These are phyloP conservation scores for Drosophila pandora DNA, from an alignment of 1,140 invertebrate species.

Conservation along the genomic window DNA sequence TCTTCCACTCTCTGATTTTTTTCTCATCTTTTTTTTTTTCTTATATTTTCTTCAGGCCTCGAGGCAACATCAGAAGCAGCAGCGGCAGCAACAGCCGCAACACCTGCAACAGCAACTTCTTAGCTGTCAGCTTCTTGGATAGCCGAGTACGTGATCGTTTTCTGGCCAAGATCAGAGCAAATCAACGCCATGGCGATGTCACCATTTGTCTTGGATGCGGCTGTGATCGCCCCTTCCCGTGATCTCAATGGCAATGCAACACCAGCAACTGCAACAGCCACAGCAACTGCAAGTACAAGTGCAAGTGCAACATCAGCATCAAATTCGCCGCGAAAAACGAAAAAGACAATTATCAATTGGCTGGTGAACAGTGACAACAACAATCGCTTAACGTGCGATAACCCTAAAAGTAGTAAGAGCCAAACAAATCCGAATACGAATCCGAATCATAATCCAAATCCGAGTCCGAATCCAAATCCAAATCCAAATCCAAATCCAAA, in stretches of 20 bases:
- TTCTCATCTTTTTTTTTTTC: background rate
- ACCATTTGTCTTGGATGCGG: conserved; percentile 43
- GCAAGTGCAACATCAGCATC: background rate
- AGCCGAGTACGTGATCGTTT: conserved; percentile 39
- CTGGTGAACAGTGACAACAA: conserved; percentile 57
- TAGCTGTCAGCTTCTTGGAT: conserved; percentile 14
- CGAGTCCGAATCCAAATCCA: conserved; percentile 14
- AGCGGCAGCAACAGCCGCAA: conserved; percentile 16
- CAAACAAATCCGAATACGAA: conserved; percentile 21
- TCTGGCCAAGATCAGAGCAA: conserved; percentile 28
- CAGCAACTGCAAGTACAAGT: background rate
- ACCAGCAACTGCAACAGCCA: background rate
- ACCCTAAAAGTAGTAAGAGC: conserved; percentile 8
- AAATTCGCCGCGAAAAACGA: conserved; percentile 59
- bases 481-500: conserved; percentile 25
- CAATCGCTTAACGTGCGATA: conserved; percentile 42
- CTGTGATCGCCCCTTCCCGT: conserved; percentile 26
- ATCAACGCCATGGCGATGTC: conserved; percentile 42
- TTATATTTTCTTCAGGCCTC: conserved; percentile 50
- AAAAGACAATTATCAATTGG: conserved; percentile 76
- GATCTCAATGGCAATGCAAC: conserved; percentile 50
- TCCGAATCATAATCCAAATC: conserved; percentile 14
- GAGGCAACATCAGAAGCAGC: conserved; percentile 36
- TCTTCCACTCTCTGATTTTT: conserved; percentile 39
- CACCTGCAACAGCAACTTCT: conserved; percentile 1